Percentiles rank a stretch among this genome's conserved stretches.
phyloP scores from a whole-genome alignment of 2,797 vertebrate genomes.

The Melanotaenia nigrans region DNA sequence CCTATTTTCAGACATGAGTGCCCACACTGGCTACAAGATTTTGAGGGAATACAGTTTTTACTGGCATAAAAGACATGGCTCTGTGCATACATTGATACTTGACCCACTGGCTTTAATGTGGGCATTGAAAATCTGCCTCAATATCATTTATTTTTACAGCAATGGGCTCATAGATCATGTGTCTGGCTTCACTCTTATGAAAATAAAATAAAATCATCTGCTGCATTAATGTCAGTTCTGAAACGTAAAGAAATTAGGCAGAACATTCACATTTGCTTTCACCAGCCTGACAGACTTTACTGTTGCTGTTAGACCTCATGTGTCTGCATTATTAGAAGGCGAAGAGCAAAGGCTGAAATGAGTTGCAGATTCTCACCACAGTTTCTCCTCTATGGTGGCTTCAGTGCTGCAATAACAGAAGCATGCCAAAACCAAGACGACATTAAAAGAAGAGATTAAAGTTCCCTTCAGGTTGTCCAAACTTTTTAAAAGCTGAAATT shows the following conservation, averaged over 20 bases:
- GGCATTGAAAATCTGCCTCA: slow-evolving; percentile 52
- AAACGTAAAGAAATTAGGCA: slow-evolving; percentile 5
- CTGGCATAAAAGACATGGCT: slow-evolving; percentile 30
- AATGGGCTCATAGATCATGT: slow-evolving; percentile 37
- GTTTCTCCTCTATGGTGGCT: slow-evolving; percentile 68
- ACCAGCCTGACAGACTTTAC: slow-evolving; percentile 28
- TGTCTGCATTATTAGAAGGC: slow-evolving; percentile 36
- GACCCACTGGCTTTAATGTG: slow-evolving; percentile 45
- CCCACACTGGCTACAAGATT: slow-evolving; percentile 54
- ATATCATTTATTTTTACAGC: slow-evolving; percentile 45
- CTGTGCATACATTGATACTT: slow-evolving; percentile 34
- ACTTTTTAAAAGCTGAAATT: slow-evolving; percentile 28
- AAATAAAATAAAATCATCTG: slow-evolving; percentile 26
- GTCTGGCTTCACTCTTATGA: slow-evolving; percentile 21
- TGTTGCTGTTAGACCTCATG: slow-evolving; percentile 26
- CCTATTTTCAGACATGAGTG: slow-evolving; percentile 62
- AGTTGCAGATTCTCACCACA: slow-evolving; percentile 59
- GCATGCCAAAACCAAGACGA: slow-evolving; percentile 42
- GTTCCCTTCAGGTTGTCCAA: slow-evolving; percentile 35
- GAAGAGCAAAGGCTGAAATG: slow-evolving; percentile 47
- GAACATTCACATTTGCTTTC: not conserved
- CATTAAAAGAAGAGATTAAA: slow-evolving; percentile 22
- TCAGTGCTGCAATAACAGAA: slow-evolving; percentile 64
- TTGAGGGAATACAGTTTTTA: slow-evolving; percentile 48
- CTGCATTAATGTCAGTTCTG: not conserved